Percentiles rank a stretch among this genome's conserved stretches.
These are phyloP conservation scores for Oophaga pumilio DNA, from an alignment of 2,113 vertebrate genomes.

Conservation along the genomic window DNA sequence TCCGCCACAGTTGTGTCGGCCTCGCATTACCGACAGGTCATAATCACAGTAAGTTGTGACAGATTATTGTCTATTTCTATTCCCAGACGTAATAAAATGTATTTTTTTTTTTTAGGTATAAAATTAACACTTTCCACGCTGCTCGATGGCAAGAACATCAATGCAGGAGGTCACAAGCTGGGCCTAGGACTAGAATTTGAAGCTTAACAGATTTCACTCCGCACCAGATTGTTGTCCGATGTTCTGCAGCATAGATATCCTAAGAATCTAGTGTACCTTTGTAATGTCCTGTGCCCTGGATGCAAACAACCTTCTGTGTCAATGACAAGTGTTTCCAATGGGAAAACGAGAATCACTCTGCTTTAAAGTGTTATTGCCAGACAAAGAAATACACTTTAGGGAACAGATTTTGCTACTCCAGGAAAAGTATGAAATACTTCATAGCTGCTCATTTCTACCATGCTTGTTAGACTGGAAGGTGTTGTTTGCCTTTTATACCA, in stretches of 20 bases:
- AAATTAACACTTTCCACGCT: slow-evolving; percentile 94
- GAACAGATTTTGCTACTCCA: slow-evolving; percentile 60
- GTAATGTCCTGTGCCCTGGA: slow-evolving; percentile 82
- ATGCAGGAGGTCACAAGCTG: slow-evolving; percentile 93
- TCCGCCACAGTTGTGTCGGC: too few species aligned
- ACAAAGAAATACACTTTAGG: slow-evolving; percentile 63
- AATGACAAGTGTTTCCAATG: slow-evolving; percentile 68
- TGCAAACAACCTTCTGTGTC: slow-evolving; percentile 72
- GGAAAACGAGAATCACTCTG: slow-evolving; percentile 74
- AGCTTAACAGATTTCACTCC: slow-evolving; percentile 76
- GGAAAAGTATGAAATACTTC: slow-evolving; percentile 54
- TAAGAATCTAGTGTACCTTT: slow-evolving; percentile 80
- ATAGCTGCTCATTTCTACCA: slow-evolving; percentile 51
- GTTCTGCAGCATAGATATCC: slow-evolving; percentile 82
- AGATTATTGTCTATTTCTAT: neutral
- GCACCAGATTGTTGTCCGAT: slow-evolving; percentile 67
- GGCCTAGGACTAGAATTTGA: slow-evolving; percentile 96
- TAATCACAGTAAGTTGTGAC: too few species aligned
- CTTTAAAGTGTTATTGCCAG: slow-evolving; percentile 67
- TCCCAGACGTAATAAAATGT: neutral
- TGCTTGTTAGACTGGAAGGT: slow-evolving; percentile 35
- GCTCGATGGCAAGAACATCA: slow-evolving; percentile 95
- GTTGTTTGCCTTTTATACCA: slow-evolving; percentile 31
- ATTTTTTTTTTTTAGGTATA: slow-evolving; percentile 75
- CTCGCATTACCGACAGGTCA: neutral